Base-by-base conservation (phyloP, 2,888 invertebrate species). In the Pollenia labialis region DNA sequence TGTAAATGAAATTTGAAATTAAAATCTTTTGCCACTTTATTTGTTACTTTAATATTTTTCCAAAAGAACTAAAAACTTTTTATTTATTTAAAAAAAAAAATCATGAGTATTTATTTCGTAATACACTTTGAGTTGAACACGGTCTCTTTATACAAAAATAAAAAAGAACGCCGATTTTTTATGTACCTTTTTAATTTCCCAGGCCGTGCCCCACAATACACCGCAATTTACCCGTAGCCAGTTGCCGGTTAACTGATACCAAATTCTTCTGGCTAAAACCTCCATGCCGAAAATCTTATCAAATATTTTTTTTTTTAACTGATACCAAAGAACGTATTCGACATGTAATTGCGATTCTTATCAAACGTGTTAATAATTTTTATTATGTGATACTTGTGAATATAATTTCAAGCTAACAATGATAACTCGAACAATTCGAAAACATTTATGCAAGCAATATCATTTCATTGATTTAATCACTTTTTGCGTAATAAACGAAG, bases 231-330 rank as follows among this genome's bases (percentile, higher is more conserved):
- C 71, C 23, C 85, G 58, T 48, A 82, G 82, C 87, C 58, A 69
- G 69, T 54, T 85, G 69, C 80, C 77, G 11, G 68, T 85, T 68
- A 88, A 88, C 87, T 85, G 85, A 77, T 75, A 75, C 52, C 23
- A 84, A 74, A 88, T 60, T 46, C 50, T 54, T 69, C 64, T 54
- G 62, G 32, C 77, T 42, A 85, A 52, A 72, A 79, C 11, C 46
- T 85, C 83, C 62, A 77, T 69, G 40, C 10, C 56, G 10, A 48
- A 72, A 81, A 16, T 60, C 58, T 86, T 76, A 86, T 86, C 86
- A 69, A 64, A 77, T 58, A 0, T 52, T 74, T 11, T n/a, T 74
- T 11, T n/a, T 64, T 64, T 42, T 8, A 9, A 23, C n/a, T 16
- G 12, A 42, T 16, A n/a, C 0, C n/a, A 40, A 40, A 56, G 48